phyloP scores from a whole-genome alignment of 2,888 invertebrate species.

The Cepaea hortensis region DNA sequence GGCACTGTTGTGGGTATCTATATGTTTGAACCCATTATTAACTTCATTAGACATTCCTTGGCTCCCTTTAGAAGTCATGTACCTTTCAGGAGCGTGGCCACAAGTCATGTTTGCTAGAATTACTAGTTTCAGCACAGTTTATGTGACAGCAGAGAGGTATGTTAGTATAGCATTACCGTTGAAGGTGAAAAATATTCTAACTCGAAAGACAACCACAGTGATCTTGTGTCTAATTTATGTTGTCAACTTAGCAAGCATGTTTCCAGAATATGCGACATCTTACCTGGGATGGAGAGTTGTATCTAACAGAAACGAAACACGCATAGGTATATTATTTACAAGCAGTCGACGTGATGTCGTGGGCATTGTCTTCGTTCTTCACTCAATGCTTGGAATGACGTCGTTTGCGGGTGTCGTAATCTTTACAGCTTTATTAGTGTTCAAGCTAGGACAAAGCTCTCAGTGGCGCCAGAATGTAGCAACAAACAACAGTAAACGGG shows the following conservation, averaged over 20 bases:
- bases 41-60: background rate
- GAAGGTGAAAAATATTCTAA: conserved; percentile 25
- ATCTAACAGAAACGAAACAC: background rate
- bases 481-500: background rate
- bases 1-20: background rate
- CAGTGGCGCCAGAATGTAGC: background rate
- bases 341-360: background rate
- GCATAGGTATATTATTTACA: background rate
- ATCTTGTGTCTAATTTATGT: background rate
- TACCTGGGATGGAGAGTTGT: conserved; percentile 1
- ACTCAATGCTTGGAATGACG: background rate
- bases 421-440: background rate
- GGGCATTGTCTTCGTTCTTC: background rate
- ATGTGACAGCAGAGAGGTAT: conserved; percentile 13
- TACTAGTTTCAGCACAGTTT: conserved; percentile 14
- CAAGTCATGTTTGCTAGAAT: conserved; percentile 10
- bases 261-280: conserved; percentile 7
- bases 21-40: conserved; percentile 12
- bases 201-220: background rate
- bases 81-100: conserved; percentile 8
- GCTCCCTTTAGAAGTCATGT: background rate
- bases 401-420: conserved; percentile 18
- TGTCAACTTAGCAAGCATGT: background rate
- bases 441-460: background rate
- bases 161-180: background rate